Evolutionary conservation across 2,113 vertebrate species (phyloP), one percentile per base, ranked within the genome.

Genomic region (Ceyx cyanopectus): DNA sequence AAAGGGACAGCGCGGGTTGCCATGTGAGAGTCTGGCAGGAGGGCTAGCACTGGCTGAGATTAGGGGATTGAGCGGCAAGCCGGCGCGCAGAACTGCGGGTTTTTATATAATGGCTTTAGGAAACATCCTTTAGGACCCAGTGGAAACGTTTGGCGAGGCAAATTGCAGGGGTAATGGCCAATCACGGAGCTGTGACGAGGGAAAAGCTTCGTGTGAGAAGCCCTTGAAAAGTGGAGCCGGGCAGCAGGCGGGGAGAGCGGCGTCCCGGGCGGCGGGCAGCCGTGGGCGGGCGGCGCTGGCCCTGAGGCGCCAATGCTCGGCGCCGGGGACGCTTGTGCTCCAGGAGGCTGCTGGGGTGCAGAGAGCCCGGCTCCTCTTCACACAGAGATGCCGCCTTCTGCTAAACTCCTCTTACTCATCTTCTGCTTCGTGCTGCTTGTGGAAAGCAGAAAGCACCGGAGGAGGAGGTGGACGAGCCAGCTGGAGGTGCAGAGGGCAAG

Each of bases 371-470:
- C 90, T 79, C 41, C 79, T 29, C 3, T 83, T 83, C 23, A 81
- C 93, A 70, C 83, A 97, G 97, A 50, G 93, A 99, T 99, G 99
- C 97, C 96, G 97, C 88, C 85, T 87, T 97, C 97, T 75, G 54
- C 96, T 70, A 98, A 98, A 94, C 69, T 98, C 41, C 69, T 98
- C 87, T 90, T 98, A 24, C 58, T 99, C 13, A 92, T 98, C 16
- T 90, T 99, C 73, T 99, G 98, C 77, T 80, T 98, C 76, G 74
- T 97, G 57, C 91, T 98, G 78, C 91, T 98, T 9, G 98, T 89
- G 81, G 98, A 98, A 41, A 98, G 98, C 96, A 97, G 97, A 79
- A 99, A 97, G 56, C 97, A 98, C 94, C 97, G 98, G 94, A 98
- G 95, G 81, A 98, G 96, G 96, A 98, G 98, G 56, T 98, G 98